These are phyloP conservation scores for Balaenoptera acutorostrata DNA, from an alignment of 2,113 vertebrate genomes.

Conservation along the genomic window DNA sequence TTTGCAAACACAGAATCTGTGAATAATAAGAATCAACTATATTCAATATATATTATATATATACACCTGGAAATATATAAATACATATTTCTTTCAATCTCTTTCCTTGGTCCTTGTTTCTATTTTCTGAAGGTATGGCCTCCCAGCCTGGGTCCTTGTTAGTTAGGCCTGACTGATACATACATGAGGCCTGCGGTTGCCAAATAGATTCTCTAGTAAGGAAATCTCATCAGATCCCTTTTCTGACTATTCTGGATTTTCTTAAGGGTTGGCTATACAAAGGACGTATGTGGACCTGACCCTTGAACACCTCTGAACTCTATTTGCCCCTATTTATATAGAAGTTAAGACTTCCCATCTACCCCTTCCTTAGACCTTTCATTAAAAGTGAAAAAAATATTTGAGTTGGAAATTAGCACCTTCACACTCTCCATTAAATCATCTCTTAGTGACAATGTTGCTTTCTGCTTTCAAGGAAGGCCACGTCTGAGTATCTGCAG, in stretches of 20 bases:
- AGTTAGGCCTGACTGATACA: background rate
- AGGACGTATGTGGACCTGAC: background rate
- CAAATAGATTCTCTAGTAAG: background rate
- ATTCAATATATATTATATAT: background rate
- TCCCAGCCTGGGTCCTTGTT: background rate
- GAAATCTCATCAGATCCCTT: background rate
- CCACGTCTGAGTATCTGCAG: background rate
- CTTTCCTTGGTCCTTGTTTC: background rate
- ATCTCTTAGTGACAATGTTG: background rate
- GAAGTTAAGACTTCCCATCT: background rate
- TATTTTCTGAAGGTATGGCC: background rate
- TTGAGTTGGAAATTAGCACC: background rate
- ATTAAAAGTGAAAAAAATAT: background rate
- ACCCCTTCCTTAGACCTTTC: background rate
- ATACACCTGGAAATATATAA: background rate
- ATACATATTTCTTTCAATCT: background rate
- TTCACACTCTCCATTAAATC: background rate
- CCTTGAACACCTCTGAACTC: background rate
- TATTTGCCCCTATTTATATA: background rate
- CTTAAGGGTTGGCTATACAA: background rate
- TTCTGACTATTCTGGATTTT: background rate
- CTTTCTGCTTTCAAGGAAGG: background rate
- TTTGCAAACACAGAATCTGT: background rate
- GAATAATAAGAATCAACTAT: background rate
- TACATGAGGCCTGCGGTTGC: rapidly evolving